Evolutionary conservation across 1,140 invertebrate genomes (phyloP), one percentile per base, ranked within the genome.

Genomic region (Sitobion miscanthi): DNA sequence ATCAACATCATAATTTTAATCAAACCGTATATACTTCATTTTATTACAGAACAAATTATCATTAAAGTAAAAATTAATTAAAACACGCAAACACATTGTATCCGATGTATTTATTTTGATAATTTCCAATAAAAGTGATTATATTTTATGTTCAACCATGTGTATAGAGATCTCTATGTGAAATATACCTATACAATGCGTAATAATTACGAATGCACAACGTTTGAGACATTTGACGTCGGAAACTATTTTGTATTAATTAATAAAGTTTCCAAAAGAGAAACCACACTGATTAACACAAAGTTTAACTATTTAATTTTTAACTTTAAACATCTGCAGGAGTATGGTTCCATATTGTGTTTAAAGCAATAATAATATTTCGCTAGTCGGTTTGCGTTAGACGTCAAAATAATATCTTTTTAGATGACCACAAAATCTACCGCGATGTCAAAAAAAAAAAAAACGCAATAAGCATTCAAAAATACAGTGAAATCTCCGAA

Each of bases 261-360:
- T 52, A 35, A 88, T 88, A 35, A 88, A 88, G 47, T 52, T 88
- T 3, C 83, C 9, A 49, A 35, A 52, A 17, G 7, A 49, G 17
- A 49, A 87, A 2, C 14, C 49, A 4, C 4, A 86, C 38, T 21
- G 35, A n/a, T 52, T 7, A 23, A 35, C 20, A 52, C n/a, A 52
- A 88, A 88, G n/a, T 52, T 88, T 35, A 35, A 88, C 35, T 5
- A 35, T 88, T 88, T 52, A 23, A 88, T 49, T 88, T 88, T 35
- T 35, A 52, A 88, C 83, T 86, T 45, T 45, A 25, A 5, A 86
- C 83, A 14, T 62, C 9, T 9, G 3, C 42, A 42, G 4, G 9
- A 62, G 2, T 30, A 62, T 30, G 9, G 57, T 30, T 62, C 0
- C 45, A 47, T 47, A 38, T 38, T 38, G 49, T 3, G 17, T 52